phyloP scores from a whole-genome alignment of 1,140 invertebrate species.

The Micrasema minimum region DNA sequence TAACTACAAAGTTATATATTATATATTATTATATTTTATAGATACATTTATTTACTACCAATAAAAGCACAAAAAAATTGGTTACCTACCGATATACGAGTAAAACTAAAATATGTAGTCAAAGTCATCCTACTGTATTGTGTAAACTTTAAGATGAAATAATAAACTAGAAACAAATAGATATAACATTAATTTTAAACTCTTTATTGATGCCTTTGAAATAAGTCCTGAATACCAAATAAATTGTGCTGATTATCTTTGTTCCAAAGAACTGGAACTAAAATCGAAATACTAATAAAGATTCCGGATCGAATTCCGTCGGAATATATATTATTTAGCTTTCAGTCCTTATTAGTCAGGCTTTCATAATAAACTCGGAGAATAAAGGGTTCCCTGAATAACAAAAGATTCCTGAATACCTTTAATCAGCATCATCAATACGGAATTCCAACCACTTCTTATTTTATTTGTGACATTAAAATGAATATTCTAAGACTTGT shows the following conservation, averaged over 20 bases:
- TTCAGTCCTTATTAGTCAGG: conserved; percentile 8
- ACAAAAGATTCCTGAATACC: conserved; percentile 22
- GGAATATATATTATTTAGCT: not conserved
- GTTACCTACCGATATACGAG: too few relatives aligned
- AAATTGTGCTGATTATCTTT: not conserved
- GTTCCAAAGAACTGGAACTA: not conserved
- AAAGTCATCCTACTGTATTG: too few relatives aligned
- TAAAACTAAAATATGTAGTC: too few relatives aligned
- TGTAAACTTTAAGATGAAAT: too few relatives aligned
- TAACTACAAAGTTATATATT: too few relatives aligned
- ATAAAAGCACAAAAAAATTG: too few relatives aligned
- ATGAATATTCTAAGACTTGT: not conserved
- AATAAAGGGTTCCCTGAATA: not conserved
- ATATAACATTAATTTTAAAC: too few relatives aligned
- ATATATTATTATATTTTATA: too few relatives aligned
- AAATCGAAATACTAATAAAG: not conserved
- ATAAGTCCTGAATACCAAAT: not conserved
- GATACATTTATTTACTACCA: too few relatives aligned
- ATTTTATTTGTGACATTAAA: not conserved
- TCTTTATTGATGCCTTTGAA: too few relatives aligned
- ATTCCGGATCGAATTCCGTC: not conserved
- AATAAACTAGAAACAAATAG: too few relatives aligned
- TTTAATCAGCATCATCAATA: conserved; percentile 4
- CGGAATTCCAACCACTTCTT: conserved; percentile 1
- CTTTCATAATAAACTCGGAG: not conserved